A percentile compares a stretch with the other conserved stretches of the same genome.
Evolutionary conservation across 2,113 vertebrate genomes (phyloP).

Genomic region (Pelobates fuscus): DNA sequence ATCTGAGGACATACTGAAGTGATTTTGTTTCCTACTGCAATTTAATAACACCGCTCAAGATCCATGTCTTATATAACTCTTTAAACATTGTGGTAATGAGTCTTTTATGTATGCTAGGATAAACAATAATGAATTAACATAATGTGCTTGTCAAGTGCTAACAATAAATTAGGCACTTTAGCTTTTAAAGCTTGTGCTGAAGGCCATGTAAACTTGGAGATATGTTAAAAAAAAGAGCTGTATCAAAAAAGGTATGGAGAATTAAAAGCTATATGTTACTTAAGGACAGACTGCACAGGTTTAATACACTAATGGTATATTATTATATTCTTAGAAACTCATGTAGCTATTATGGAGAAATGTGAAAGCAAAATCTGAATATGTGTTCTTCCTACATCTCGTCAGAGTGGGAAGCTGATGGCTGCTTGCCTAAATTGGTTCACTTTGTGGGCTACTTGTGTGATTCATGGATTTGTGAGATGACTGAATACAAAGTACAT

Average conservation of each 20-base stretch:
- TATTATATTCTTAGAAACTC: not conserved
- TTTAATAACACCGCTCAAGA: constrained; percentile 11
- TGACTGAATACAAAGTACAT: too few species aligned
- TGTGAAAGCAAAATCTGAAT: too few species aligned
- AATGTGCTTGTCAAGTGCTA: constrained; percentile 32
- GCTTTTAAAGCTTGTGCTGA: constrained; percentile 11
- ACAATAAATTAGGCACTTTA: constrained; percentile 28
- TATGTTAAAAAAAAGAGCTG: not conserved
- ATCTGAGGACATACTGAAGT: constrained; percentile 30
- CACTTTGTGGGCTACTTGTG: too few species aligned
- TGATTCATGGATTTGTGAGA: too few species aligned
- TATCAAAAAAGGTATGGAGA: too few species aligned
- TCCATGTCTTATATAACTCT: constrained; percentile 17
- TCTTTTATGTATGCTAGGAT: constrained; percentile 29
- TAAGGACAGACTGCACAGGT: not conserved
- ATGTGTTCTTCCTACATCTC: too few species aligned
- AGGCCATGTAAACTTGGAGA: constrained; percentile 4
- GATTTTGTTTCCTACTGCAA: constrained; percentile 14
- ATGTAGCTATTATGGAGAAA: too few species aligned
- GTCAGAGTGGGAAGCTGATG: too few species aligned
- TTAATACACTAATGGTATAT: not conserved
- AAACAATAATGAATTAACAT: constrained; percentile 43
- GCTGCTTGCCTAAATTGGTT: too few species aligned
- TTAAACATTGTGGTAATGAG: constrained; percentile 31
- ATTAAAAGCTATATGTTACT: too few species aligned